Evolutionary conservation across 2,797 vertebrate species (phyloP).

Genomic region (Chromobotia macracanthus): DNA sequence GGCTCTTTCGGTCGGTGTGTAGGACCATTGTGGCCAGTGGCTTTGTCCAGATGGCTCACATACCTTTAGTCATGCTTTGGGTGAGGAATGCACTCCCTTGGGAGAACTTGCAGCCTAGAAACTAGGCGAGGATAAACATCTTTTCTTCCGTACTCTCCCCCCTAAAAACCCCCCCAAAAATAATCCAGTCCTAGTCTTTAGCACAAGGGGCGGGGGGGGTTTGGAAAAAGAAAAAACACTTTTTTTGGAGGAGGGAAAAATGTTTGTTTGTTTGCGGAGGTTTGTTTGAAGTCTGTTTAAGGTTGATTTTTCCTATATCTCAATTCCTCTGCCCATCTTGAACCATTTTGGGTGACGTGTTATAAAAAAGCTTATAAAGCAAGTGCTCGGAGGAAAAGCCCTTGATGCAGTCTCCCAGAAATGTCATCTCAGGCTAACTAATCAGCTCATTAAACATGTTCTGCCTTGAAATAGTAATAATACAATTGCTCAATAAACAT

Average conservation of each 20-base stretch:
- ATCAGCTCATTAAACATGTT: constrained; percentile 72
- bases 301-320: background rate
- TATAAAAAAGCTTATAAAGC: constrained; percentile 65
- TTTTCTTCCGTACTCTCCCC: constrained; percentile 60
- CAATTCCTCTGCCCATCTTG: constrained; percentile 49
- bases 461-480: constrained; percentile 69
- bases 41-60: constrained; percentile 86
- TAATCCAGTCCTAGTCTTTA: constrained; percentile 60
- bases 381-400: constrained; percentile 51
- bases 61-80: constrained; percentile 80
- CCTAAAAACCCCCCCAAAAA: constrained; percentile 60
- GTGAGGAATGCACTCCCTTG: constrained; percentile 83
- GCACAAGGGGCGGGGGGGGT: constrained; percentile 54
- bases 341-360: constrained; percentile 60
- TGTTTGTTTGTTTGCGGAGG: constrained; percentile 36
- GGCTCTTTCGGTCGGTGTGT: constrained; percentile 67
- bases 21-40: constrained; percentile 77
- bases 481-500: constrained; percentile 71
- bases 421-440: constrained; percentile 64
- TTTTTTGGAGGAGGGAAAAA: background rate
- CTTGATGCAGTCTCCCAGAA: constrained; percentile 55
- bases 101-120: constrained; percentile 81
- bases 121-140: constrained; percentile 86
- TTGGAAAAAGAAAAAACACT: constrained; percentile 34
- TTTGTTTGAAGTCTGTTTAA: constrained; percentile 40